Evolutionary conservation across 2,113 vertebrate genomes (phyloP).

Genomic region (Erythrocebus patas): DNA sequence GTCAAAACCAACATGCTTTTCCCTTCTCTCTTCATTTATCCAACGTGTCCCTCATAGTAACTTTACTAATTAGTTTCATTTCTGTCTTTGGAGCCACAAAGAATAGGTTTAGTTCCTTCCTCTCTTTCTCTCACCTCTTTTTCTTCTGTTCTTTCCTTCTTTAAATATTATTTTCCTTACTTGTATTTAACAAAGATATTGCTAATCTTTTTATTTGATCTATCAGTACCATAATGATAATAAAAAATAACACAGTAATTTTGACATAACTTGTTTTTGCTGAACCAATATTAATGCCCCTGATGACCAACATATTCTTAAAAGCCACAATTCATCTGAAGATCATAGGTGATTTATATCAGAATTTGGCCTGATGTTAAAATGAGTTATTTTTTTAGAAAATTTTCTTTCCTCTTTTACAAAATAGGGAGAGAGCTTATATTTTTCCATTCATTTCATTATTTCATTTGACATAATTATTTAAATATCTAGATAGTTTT

Average conservation of each 20-base stretch:
- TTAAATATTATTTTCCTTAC: neutral
- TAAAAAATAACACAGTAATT: neutral
- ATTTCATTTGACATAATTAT: neutral
- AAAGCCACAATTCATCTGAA: neutral
- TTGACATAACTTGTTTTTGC: neutral
- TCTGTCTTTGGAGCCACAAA: neutral
- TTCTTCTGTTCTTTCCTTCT: neutral
- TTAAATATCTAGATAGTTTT: neutral
- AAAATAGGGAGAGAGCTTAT: neutral
- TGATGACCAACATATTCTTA: neutral
- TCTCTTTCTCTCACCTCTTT: neutral
- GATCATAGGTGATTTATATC: neutral
- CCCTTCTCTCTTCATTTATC: neutral
- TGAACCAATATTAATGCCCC: neutral
- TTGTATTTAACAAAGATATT: neutral
- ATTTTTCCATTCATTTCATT: neutral
- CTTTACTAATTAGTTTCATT: neutral
- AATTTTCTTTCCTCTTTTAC: neutral
- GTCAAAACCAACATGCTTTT: neutral
- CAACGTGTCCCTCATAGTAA: neutral
- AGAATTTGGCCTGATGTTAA: neutral
- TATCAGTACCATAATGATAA: neutral
- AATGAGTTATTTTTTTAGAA: neutral
- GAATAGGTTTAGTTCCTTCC: neutral
- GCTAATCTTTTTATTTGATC: neutral